These are phyloP conservation scores for Sinocyclocheilus rhinocerous DNA, from an alignment of 2,113 vertebrate species.

Conservation along the genomic window DNA sequence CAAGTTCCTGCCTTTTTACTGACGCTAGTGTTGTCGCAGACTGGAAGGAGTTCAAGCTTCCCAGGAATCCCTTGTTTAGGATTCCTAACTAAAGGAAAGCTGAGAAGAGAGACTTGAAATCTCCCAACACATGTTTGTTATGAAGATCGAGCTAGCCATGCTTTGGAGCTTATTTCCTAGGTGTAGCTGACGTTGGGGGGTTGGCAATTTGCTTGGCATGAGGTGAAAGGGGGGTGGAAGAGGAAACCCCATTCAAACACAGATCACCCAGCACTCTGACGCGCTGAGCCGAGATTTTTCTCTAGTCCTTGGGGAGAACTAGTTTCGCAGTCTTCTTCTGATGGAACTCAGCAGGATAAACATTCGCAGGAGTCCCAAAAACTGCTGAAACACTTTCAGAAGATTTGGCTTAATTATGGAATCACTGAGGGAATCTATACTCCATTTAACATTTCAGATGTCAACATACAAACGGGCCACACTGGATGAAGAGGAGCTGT, in stretches of 20 bases:
- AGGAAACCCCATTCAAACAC: conserved; percentile 23
- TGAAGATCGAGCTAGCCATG: conserved; percentile 44
- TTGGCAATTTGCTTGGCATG: conserved; percentile 25
- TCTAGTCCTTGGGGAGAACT: conserved; percentile 18
- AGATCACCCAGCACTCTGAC: conserved; percentile 9
- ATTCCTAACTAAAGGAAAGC: not conserved
- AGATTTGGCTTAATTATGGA: conserved; percentile 65
- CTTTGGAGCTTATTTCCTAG: conserved; percentile 39
- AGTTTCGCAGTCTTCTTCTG: conserved; percentile 48
- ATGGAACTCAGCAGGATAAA: conserved; percentile 61
- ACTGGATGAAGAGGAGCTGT: conserved; percentile 90
- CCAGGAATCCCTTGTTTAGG: conserved; percentile 2
- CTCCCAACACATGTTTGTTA: conserved; percentile 46
- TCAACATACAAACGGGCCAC: conserved; percentile 93
- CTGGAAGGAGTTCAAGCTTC: conserved; percentile 23
- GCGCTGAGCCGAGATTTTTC: conserved; percentile 3
- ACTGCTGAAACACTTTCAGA: conserved; percentile 39
- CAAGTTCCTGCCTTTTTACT: conserved; percentile 56
- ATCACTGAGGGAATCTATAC: conserved; percentile 79
- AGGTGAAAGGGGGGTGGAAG: conserved; percentile 48
- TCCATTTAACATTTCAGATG: conserved; percentile 89
- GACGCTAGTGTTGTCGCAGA: conserved; percentile 10
- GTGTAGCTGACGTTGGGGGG: conserved; percentile 48
- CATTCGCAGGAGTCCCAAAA: conserved; percentile 38
- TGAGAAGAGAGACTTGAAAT: conserved; percentile 5